phyloP scores from a whole-genome alignment of 2,888 invertebrate genomes.

The Amblyjoppa proteus region DNA sequence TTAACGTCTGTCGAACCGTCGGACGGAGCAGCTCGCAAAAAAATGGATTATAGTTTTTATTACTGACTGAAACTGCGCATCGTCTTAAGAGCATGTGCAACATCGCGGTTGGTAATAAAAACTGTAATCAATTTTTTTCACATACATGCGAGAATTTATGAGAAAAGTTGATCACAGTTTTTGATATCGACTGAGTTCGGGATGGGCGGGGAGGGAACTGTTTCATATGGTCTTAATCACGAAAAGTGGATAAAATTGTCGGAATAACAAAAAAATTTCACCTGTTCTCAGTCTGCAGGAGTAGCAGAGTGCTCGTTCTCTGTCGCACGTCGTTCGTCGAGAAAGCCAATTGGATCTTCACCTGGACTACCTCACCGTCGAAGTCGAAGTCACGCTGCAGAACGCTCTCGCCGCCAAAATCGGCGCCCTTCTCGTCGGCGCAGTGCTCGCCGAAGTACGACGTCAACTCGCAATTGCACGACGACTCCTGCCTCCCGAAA shows the following conservation, averaged over 20 bases:
- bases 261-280: conserved; percentile 82
- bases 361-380: conserved; percentile 90
- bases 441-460: conserved; percentile 96
- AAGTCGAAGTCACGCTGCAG: conserved; percentile 92
- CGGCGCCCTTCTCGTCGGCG: conserved; percentile 94
- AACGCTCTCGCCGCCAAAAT: conserved; percentile 94
- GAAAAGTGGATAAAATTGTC: background rate
- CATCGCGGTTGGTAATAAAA: too few relatives aligned
- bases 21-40: background rate
- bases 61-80: background rate
- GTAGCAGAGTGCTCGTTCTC: conserved; percentile 91
- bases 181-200: too few relatives aligned
- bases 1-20: background rate
- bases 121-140: too few relatives aligned
- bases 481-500: conserved; percentile 93
- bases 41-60: background rate
- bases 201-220: too few relatives aligned
- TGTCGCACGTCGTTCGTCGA: conserved; percentile 93
- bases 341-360: conserved; percentile 94
- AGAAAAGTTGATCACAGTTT: too few relatives aligned
- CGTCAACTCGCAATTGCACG: conserved; percentile 95
- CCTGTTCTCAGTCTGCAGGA: conserved; percentile 94
- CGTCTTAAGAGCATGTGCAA: too few relatives aligned
- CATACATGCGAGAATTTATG: too few relatives aligned
- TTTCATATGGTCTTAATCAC: too few relatives aligned